Percentiles rank a stretch among this genome's conserved stretches.
Evolutionary conservation across 2,888 invertebrate species (phyloP).

Genomic region (Coelopa pilipes): DNA sequence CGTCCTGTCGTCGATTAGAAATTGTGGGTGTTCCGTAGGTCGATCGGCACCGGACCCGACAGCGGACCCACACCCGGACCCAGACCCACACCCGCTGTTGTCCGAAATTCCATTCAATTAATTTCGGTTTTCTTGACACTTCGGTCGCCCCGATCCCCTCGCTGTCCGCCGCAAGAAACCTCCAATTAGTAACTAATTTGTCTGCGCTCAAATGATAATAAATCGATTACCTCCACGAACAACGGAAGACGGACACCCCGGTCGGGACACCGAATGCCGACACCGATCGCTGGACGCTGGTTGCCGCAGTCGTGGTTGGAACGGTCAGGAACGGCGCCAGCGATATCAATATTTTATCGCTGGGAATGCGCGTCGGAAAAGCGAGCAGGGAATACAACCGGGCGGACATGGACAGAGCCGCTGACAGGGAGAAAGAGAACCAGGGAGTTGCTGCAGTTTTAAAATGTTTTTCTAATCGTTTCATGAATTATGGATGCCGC

Average conservation of each 20-base stretch:
- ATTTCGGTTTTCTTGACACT: too few relatives aligned
- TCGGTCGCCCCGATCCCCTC: not conserved
- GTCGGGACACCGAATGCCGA: not conserved
- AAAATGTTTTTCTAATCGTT: constrained; percentile 24
- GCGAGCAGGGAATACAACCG: too few relatives aligned
- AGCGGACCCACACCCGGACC: too few relatives aligned
- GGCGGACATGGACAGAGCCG: too few relatives aligned
- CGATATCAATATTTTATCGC: constrained; percentile 31
- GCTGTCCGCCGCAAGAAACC: not conserved
- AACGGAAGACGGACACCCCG: not conserved
- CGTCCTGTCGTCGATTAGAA: too few relatives aligned
- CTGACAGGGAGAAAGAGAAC: constrained; percentile 19
- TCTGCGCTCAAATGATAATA: constrained; percentile 20
- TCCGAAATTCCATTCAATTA: too few relatives aligned
- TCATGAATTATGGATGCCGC: constrained; percentile 26
- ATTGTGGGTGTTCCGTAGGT: too few relatives aligned
- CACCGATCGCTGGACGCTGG: too few relatives aligned
- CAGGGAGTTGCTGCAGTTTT: constrained; percentile 30
- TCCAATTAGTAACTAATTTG: constrained; percentile 34
- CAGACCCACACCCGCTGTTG: too few relatives aligned
- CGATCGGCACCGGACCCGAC: too few relatives aligned
- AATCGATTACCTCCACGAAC: constrained; percentile 10
- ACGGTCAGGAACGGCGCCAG: constrained; percentile 16
- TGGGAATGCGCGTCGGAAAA: not conserved
- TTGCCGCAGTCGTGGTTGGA: not conserved